A percentile compares a stretch with the other conserved stretches of the same genome.
Conservation (phyloP, 2,888 invertebrate genomes). For the Cactoblastis cactorum region DNA sequence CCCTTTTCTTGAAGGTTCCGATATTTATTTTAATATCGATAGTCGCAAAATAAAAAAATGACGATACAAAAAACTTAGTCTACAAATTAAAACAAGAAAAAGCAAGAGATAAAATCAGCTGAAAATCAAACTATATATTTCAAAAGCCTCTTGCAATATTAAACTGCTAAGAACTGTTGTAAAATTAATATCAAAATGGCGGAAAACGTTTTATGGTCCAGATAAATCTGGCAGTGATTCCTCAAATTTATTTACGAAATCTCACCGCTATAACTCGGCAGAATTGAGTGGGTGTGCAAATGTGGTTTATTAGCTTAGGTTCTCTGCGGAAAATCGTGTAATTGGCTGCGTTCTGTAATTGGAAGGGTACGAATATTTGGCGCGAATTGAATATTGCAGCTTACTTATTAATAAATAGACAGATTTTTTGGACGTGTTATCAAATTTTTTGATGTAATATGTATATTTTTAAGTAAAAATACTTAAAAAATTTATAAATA, state of each 20-base stretch:
- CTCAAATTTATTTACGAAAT: constrained; percentile 36
- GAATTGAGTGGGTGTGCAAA: constrained; percentile 10
- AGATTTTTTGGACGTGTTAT: not conserved
- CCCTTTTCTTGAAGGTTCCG: too few relatives aligned
- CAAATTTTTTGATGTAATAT: too few relatives aligned
- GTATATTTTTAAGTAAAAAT: too few relatives aligned
- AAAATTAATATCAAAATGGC: constrained; percentile 31
- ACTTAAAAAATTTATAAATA: too few relatives aligned
- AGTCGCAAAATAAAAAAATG: too few relatives aligned
- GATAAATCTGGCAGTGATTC: constrained; percentile 35
- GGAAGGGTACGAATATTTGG: constrained; percentile 1
- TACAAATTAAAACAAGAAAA: too few relatives aligned
- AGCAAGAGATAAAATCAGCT: not conserved
- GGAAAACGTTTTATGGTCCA: constrained; percentile 29
- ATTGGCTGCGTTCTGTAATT: constrained; percentile 8
- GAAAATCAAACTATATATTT: not conserved
- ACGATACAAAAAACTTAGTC: too few relatives aligned
- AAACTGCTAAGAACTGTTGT: not conserved
- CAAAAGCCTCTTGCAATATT: constrained; percentile 1
- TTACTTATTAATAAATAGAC: constrained; percentile 2
- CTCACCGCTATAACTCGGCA: constrained; percentile 24
- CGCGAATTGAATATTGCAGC: constrained; percentile 1
- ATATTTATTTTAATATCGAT: too few relatives aligned
- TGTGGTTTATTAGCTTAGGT: constrained; percentile 13
- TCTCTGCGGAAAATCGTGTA: constrained; percentile 7